Evolutionary conservation across 1,140 invertebrate genomes (phyloP).

Genomic region (Cardiocondyla obscurior): DNA sequence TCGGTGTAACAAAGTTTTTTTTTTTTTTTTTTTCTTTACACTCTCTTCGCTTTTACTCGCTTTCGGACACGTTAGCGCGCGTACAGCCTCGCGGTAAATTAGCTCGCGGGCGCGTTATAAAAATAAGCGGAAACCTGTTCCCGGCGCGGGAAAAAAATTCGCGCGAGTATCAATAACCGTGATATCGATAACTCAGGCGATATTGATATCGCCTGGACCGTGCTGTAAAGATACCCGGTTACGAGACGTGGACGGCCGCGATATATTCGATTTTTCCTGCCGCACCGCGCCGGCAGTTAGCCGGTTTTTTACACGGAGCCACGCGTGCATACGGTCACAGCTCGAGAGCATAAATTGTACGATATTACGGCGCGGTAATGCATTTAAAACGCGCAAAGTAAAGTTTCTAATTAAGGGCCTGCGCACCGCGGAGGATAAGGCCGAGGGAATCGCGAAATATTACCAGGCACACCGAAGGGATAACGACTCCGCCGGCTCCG

Average conservation of each 20-base stretch:
- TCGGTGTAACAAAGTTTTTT: not conserved
- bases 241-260: not conserved
- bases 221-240: constrained; percentile 1
- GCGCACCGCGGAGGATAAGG: not conserved
- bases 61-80: not conserved
- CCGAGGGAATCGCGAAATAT: constrained; percentile 68
- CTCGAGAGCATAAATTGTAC: constrained; percentile 67
- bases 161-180: not conserved
- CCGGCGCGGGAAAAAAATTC: too few relatives aligned
- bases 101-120: not conserved
- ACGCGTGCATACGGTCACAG: constrained; percentile 25
- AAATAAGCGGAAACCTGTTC: constrained; percentile 14
- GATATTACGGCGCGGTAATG: constrained; percentile 65
- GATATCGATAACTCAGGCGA: constrained; percentile 11
- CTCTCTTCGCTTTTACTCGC: not conserved
- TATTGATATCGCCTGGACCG: not conserved
- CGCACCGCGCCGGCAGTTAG: not conserved
- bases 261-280: constrained; percentile 9
- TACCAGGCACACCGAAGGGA: constrained; percentile 67
- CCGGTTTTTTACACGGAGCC: not conserved
- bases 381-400: constrained; percentile 69
- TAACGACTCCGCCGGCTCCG: constrained; percentile 62
- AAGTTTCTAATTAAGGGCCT: constrained; percentile 71
- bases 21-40: not conserved
- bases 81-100: not conserved